Evolutionary conservation across 1,140 invertebrate genomes (phyloP).

Genomic region (Micrasema minimum): DNA sequence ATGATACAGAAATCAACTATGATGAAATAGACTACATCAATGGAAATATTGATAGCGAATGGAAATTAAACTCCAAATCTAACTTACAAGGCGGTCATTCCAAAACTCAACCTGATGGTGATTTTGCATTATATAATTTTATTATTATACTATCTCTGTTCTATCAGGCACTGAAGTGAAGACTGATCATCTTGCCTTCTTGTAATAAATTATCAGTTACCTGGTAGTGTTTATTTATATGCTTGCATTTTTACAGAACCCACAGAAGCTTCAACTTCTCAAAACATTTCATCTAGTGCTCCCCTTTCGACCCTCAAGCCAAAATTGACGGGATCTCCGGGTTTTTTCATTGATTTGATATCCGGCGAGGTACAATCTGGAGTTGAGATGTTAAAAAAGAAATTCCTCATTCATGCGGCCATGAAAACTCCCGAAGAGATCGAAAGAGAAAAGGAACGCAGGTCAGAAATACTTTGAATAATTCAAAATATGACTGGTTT

Average conservation of each 20-base stretch:
- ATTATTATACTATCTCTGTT: too few species aligned
- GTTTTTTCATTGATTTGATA: constrained; percentile 71
- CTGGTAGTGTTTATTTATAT: neutral
- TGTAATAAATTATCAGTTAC: too few species aligned
- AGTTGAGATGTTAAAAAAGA: constrained; percentile 69
- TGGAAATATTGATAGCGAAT: neutral
- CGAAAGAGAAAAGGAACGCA: constrained; percentile 63
- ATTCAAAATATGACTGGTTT: too few species aligned
- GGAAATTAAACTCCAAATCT: too few species aligned
- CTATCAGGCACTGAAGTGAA: too few species aligned
- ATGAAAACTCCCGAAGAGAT: constrained; percentile 63
- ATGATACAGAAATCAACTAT: too few species aligned
- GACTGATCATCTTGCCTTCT: too few species aligned
- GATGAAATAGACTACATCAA: neutral
- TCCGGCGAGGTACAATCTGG: constrained; percentile 60
- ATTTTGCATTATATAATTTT: neutral
- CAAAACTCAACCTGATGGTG: constrained; percentile 16
- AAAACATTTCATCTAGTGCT: constrained; percentile 40
- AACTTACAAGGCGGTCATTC: neutral
- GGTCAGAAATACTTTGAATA: too few species aligned
- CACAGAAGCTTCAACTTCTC: neutral
- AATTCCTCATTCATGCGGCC: constrained; percentile 71
- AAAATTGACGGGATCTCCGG: constrained; percentile 67
- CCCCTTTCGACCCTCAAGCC: constrained; percentile 59
- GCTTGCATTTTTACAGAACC: neutral